Evolutionary conservation across 1,140 invertebrate species (phyloP), one percentile per base, ranked within the genome.

Genomic region (Philopotamus ludificatus): DNA sequence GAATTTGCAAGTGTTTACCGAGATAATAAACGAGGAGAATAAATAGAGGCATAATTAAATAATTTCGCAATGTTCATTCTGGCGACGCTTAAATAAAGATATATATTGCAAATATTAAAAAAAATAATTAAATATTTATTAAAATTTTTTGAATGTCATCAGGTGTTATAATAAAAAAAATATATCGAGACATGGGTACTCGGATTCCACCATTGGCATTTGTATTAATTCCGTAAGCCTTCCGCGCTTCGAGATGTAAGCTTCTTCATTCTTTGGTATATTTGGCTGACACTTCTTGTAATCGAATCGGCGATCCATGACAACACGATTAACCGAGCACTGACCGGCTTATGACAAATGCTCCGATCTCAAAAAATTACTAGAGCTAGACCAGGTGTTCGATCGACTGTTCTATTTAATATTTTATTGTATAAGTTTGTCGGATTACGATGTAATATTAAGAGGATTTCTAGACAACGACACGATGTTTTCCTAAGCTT

Each of bases 301-400:
- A 66, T 70, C 60, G 64, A 66, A 63, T 25, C 60, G 60, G 60
- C 67, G 59, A 66, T 66, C 63, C 67, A 42, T 63, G 63, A 66
- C 50, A 25, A 61, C 39, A 41, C 63, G 67, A 69, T 69, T 66
- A 66, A 63, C 34, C 44, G 53, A 62, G 22, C 58, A 44, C 45
- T 42, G 60, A 45, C 44, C 67, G 42, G 58, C 47, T 59, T 57
- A 65, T 49, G 21, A 26, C 15, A 34, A 58, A 34, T 44, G n/a
- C 1, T n/a, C 54, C 44, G 28, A n/a, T n/a, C n/a, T n/a, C n/a
- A n/a, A n/a, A n/a, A n/a, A n/a, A n/a, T n/a, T n/a, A n/a, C n/a
- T n/a, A n/a, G n/a, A n/a, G n/a, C n/a, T n/a, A n/a, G n/a, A n/a
- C n/a, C n/a, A n/a, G n/a, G n/a, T n/a, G n/a, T n/a, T n/a, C n/a